Evolutionary conservation across 2,113 vertebrate genomes (phyloP), one percentile per base, ranked within the genome.

Genomic region (Camelus bactrianus): DNA sequence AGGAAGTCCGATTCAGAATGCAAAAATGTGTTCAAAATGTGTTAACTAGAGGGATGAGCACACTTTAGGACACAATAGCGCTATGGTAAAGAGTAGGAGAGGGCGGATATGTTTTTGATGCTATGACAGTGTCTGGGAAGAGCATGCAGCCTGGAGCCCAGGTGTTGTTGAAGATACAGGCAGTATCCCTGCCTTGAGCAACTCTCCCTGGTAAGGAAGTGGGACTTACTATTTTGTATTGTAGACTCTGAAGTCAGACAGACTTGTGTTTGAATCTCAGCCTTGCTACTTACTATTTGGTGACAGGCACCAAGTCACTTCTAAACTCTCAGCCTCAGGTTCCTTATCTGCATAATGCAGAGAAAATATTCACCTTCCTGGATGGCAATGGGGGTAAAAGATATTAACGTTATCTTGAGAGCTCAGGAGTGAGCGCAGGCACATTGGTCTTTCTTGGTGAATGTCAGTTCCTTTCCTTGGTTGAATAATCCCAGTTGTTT

Each of bases 221-320:
- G 22, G 52, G 15, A 73, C 60, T 87, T 56, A 35, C 76, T 93
- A 35, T 35, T 95, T 91, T 79, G 16, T 92, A 64, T 73, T 89
- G 35, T 54, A 86, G 72, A 19, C 83, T 87, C 96, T 94, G 56
- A 95, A 72, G 52, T 80, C 42, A 84, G 80, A 72, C 13, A 82
- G 54, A 84, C 30, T 70, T 90, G 11, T 93, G 67, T 62, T 84
- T 92, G 69, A 94, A 80, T 56, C 20, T 32, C 4, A 90, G 83
- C 24, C 52, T 93, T 93, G 56, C 42, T 83, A 38, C 54, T 76
- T 62, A 70, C 35, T 48, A 76, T 15, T 15, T 48, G 46, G 35
- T 92, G 62, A 89, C 35, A 17, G 38, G 17, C 26, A 85, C 13
- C 54, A 76, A 77, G 16, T 92, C 32, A 77, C 46, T 86, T 89